These are phyloP conservation scores for Catocala nupta DNA, from an alignment of 2,888 invertebrate species.

Conservation along the genomic window DNA sequence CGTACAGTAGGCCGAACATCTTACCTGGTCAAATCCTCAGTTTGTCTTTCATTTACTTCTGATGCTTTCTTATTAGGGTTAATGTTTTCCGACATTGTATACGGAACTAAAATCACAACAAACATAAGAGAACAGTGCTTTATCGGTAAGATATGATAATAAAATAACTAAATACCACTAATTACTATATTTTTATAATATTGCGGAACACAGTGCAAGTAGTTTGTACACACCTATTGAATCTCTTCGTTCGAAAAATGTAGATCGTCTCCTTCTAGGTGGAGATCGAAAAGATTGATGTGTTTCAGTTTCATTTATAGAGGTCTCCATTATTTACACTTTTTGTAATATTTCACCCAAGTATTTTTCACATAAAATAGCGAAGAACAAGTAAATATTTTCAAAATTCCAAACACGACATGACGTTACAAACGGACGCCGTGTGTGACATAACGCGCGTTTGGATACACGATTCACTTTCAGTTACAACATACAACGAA, in stretches of 20 bases:
- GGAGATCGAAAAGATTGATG: slow-evolving; percentile 74
- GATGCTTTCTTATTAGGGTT: slow-evolving; percentile 51
- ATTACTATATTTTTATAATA: neutral
- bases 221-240: slow-evolving; percentile 66
- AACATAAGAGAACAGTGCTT: no score
- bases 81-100: slow-evolving; percentile 58
- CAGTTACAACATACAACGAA: no score
- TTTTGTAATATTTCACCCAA: slow-evolving; percentile 16
- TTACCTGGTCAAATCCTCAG: slow-evolving; percentile 65
- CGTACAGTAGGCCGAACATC: neutral
- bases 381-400: slow-evolving; percentile 49
- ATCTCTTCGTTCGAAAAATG: slow-evolving; percentile 79
- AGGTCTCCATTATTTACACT: slow-evolving; percentile 68
- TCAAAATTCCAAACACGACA: slow-evolving; percentile 53
- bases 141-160: no score
- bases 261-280: slow-evolving; percentile 77
- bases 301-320: slow-evolving; percentile 62
- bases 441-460: slow-evolving; percentile 29
- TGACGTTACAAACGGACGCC: slow-evolving; percentile 64
- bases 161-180: no score
- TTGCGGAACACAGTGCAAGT: neutral
- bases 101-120: slow-evolving; percentile 64
- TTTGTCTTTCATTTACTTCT: slow-evolving; percentile 55
- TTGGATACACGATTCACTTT: slow-evolving; percentile 16
- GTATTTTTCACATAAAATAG: slow-evolving; percentile 13